Evolutionary conservation across 2,888 invertebrate species (phyloP).

Genomic region (Cephus pulcher): DNA sequence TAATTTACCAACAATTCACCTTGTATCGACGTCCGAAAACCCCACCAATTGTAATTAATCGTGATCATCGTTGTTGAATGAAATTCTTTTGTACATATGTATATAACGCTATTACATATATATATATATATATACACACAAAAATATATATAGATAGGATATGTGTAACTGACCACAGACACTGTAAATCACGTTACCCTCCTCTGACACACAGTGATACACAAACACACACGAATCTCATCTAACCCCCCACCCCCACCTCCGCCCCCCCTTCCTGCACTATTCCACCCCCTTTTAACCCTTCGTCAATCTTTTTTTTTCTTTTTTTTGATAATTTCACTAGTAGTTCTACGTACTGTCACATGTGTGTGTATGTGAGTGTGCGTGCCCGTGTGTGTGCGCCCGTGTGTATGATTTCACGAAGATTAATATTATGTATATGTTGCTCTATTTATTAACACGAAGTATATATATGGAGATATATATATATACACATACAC

Average conservation of each 20-base stretch:
- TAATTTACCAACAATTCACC: neutral
- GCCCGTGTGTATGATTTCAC: constrained; percentile 34
- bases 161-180: constrained; percentile 41
- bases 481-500: constrained; percentile 27
- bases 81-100: constrained; percentile 60
- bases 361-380: neutral
- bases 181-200: constrained; percentile 34
- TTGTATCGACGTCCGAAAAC: constrained; percentile 33
- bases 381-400: neutral
- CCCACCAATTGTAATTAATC: constrained; percentile 44
- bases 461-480: constrained; percentile 30
- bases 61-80: constrained; percentile 56
- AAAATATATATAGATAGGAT: constrained; percentile 38
- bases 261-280: neutral
- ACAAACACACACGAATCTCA: neutral
- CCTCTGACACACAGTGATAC: constrained; percentile 2
- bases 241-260: neutral
- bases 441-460: constrained; percentile 65
- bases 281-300: constrained; percentile 20
- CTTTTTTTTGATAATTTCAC: constrained; percentile 28
- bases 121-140: constrained; percentile 17
- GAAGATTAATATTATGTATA: constrained; percentile 63
- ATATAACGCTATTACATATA: constrained; percentile 37
- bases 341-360: constrained; percentile 37
- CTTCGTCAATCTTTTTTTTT: constrained; percentile 20